Evolutionary conservation across 2,113 vertebrate species (phyloP).

Genomic region (Crotophaga sulcirostris): DNA sequence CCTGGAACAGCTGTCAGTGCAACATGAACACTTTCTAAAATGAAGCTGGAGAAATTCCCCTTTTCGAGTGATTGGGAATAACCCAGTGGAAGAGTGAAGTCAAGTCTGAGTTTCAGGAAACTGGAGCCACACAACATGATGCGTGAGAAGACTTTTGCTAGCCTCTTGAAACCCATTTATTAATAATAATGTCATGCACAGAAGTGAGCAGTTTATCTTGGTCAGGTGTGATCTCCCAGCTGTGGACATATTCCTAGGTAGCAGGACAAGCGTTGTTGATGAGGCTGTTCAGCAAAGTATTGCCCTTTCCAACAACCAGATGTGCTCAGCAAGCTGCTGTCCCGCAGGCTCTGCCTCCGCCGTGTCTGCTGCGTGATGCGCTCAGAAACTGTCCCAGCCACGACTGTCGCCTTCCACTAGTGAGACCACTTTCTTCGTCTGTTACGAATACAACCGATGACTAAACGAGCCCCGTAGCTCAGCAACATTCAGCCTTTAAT

Average conservation of each 20-base stretch:
- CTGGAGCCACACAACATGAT: neutral
- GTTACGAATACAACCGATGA: neutral
- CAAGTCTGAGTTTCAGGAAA: conserved; percentile 5
- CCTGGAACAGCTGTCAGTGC: conserved; percentile 10
- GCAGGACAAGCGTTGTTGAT: neutral
- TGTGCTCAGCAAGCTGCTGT: fast-evolving
- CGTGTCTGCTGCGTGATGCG: fast-evolving
- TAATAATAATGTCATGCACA: neutral
- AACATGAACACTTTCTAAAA: conserved; percentile 47
- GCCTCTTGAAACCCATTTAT: neutral
- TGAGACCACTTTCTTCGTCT: neutral
- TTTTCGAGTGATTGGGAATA: conserved; percentile 26
- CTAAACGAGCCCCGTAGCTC: neutral
- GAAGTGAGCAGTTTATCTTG: neutral
- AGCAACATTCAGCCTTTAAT: neutral
- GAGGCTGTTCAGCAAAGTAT: neutral
- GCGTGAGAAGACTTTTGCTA: neutral
- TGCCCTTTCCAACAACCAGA: neutral
- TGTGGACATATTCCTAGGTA: neutral
- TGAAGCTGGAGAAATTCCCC: conserved; percentile 19
- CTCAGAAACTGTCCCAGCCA: neutral
- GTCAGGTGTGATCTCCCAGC: neutral
- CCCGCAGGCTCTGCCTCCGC: neutral
- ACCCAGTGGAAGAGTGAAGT: neutral
- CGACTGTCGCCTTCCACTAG: fast-evolving